Percentiles rank a stretch among this genome's conserved stretches.
Conservation (phyloP, 2,113 vertebrate species). For the Psittacula cyanocephala region DNA sequence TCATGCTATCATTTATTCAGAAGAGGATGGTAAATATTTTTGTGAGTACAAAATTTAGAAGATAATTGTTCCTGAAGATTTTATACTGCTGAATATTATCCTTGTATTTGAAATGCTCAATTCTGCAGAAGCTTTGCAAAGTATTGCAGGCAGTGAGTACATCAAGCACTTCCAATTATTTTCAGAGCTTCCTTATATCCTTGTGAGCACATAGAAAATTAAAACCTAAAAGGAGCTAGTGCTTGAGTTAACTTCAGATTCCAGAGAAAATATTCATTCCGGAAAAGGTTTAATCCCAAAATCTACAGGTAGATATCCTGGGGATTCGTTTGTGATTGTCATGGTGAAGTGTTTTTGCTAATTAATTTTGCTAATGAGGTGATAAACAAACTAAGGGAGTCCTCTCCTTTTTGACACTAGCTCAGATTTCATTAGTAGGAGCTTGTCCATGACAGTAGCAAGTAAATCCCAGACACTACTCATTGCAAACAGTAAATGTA, state of each 20-base stretch:
- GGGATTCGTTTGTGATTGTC: slow-evolving; percentile 39
- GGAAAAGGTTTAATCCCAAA: neutral
- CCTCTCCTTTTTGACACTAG: slow-evolving; percentile 11
- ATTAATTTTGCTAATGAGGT: slow-evolving; percentile 66
- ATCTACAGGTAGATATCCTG: slow-evolving; percentile 31
- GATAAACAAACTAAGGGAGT: slow-evolving; percentile 42
- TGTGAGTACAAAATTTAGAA: neutral
- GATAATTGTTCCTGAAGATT: neutral
- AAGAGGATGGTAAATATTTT: neutral
- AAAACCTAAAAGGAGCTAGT: neutral
- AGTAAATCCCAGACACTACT: neutral
- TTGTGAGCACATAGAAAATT: neutral
- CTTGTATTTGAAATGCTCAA: neutral
- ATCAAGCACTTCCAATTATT: neutral
- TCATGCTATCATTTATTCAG: neutral
- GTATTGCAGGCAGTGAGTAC: neutral
- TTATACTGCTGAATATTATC: neutral
- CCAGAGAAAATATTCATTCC: neutral
- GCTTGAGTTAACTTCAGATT: neutral
- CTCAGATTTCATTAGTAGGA: slow-evolving; percentile 46
- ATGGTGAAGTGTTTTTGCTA: slow-evolving; percentile 36
- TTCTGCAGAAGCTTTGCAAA: neutral
- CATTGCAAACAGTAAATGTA: neutral
- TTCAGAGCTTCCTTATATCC: neutral
- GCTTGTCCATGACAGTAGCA: neutral